phyloP scores from a whole-genome alignment of 2,113 vertebrate genomes.

The Pomatorhinus ruficollis region DNA sequence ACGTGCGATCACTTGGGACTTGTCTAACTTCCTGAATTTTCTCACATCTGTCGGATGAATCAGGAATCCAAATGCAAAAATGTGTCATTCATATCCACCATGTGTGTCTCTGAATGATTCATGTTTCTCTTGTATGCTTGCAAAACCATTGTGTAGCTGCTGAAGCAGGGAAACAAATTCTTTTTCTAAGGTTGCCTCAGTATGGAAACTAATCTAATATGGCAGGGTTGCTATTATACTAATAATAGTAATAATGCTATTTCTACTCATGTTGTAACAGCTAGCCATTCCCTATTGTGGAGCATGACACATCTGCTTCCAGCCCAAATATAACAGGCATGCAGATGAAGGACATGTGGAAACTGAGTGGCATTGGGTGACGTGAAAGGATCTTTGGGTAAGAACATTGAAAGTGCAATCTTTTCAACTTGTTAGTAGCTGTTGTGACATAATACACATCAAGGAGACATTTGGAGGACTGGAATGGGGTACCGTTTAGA shows the following conservation, averaged over 20 bases:
- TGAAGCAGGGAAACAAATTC: not conserved
- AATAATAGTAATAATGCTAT: not conserved
- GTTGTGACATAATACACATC: not conserved
- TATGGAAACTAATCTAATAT: not conserved
- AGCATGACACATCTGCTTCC: not conserved
- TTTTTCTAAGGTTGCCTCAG: not conserved
- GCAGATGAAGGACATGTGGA: not conserved
- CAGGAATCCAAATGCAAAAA: constrained; percentile 8
- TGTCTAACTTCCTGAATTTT: constrained; percentile 26
- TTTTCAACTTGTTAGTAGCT: not conserved
- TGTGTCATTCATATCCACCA: not conserved
- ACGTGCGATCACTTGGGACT: constrained; percentile 8
- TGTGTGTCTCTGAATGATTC: not conserved
- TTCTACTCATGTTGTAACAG: not conserved
- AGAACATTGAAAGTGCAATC: not conserved
- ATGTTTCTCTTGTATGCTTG: not conserved
- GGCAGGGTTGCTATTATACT: not conserved
- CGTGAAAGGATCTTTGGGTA: not conserved
- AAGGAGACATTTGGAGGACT: not conserved
- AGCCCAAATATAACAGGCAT: not conserved
- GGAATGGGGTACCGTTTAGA: not conserved
- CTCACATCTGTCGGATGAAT: constrained; percentile 46
- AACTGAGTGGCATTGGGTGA: not conserved
- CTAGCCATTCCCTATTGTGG: not conserved
- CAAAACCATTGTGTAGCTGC: not conserved